Evolutionary conservation across 2,888 invertebrate genomes (phyloP).

Genomic region (Endotricha flammealis): DNA sequence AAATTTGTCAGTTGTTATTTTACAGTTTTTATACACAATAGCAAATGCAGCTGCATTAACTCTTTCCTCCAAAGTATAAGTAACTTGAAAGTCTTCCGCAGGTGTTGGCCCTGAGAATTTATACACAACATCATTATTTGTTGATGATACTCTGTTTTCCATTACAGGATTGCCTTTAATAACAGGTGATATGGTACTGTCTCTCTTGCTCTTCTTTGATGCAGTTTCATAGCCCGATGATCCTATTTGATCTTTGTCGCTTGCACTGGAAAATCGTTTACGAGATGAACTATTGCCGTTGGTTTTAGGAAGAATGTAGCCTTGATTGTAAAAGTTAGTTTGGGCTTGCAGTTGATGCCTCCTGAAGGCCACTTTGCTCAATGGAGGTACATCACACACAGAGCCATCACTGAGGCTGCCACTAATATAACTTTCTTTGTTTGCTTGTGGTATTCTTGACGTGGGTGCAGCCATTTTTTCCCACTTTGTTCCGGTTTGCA

Average conservation of each 20-base stretch:
- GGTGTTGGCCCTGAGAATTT: conserved; percentile 54
- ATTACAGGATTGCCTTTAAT: conserved; percentile 54
- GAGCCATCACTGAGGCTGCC: conserved; percentile 67
- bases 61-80: conserved; percentile 61
- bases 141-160: conserved; percentile 68
- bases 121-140: conserved; percentile 58
- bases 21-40: conserved; percentile 65
- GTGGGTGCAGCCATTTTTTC: conserved; percentile 49
- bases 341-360: conserved; percentile 42
- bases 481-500: conserved; percentile 57
- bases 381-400: conserved; percentile 48
- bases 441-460: conserved; percentile 34
- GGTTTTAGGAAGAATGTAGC: conserved; percentile 35
- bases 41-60: conserved; percentile 64
- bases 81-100: conserved; percentile 52
- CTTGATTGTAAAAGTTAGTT: conserved; percentile 34
- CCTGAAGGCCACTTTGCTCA: conserved; percentile 42
- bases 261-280: conserved; percentile 48
- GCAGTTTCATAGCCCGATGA: conserved; percentile 60
- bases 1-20: conserved; percentile 61
- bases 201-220: conserved; percentile 44
- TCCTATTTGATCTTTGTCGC: conserved; percentile 52
- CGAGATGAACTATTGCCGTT: conserved; percentile 39
- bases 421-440: conserved; percentile 38
- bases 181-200: conserved; percentile 34